phyloP scores from a whole-genome alignment of 2,888 invertebrate species.

The Corbicula japonica region DNA sequence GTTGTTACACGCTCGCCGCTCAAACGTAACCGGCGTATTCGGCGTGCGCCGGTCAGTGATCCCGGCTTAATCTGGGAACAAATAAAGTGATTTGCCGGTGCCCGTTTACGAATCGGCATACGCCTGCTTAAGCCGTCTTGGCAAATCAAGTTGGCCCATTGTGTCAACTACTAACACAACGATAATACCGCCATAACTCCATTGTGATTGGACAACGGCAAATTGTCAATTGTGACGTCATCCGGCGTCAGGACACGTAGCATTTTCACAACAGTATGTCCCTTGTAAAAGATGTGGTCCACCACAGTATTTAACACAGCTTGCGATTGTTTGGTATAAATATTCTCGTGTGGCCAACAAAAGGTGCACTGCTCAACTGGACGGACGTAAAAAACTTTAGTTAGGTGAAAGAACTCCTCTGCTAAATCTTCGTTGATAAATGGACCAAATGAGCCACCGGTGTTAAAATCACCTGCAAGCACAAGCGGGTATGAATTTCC shows the following conservation, averaged over 20 bases:
- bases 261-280: constrained; percentile 24
- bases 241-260: constrained; percentile 33
- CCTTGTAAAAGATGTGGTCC: constrained; percentile 52
- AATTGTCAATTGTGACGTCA: constrained; percentile 8
- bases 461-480: constrained; percentile 51
- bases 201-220: constrained; percentile 50
- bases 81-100: too few relatives aligned
- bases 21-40: too few relatives aligned
- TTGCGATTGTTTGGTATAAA: constrained; percentile 7
- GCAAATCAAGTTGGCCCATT: too few relatives aligned
- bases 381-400: constrained; percentile 25
- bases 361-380: constrained; percentile 39
- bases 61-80: too few relatives aligned
- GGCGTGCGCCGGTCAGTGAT: too few relatives aligned
- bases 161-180: not conserved
- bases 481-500: constrained; percentile 15
- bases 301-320: constrained; percentile 23
- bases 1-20: too few relatives aligned
- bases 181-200: constrained; percentile 41
- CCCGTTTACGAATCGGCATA: too few relatives aligned
- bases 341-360: constrained; percentile 40
- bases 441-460: constrained; percentile 34
- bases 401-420: constrained; percentile 29
- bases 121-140: too few relatives aligned
- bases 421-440: constrained; percentile 30